Evolutionary conservation across 1,140 invertebrate species (phyloP).

Genomic region (Heliconius congener): DNA sequence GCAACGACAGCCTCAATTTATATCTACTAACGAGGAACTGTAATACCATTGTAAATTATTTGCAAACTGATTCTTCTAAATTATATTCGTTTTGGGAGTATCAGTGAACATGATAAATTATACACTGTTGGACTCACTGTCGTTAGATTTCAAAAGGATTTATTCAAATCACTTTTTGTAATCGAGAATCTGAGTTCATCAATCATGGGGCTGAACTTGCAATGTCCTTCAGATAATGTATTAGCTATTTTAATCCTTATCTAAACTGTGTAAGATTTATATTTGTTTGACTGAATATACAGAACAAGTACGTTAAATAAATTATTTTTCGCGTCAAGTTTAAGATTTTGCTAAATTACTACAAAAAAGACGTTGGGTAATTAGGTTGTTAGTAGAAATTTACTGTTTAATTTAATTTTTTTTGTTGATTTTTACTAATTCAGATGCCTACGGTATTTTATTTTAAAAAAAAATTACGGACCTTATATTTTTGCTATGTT

Average conservation of each 20-base stretch:
- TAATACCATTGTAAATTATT: conserved; percentile 3
- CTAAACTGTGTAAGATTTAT: neutral
- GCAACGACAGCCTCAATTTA: neutral
- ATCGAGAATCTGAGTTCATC: conserved; percentile 26
- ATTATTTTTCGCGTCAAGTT: conserved; percentile 10
- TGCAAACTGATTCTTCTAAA: conserved; percentile 10
- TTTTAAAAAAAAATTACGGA: too few relatives aligned
- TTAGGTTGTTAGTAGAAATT: neutral
- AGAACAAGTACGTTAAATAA: conserved; percentile 14
- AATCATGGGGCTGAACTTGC: conserved; percentile 23
- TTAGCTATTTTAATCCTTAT: neutral
- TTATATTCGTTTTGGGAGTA: neutral
- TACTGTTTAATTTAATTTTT: neutral
- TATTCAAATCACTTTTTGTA: conserved; percentile 31
- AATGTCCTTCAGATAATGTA: neutral
- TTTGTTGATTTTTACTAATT: neutral
- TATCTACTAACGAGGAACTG: neutral
- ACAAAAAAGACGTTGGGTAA: neutral
- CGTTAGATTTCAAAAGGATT: conserved; percentile 32
- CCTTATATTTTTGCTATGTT: too few relatives aligned
- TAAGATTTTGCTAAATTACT: neutral
- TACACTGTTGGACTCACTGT: conserved; percentile 23
- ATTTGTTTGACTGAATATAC: neutral
- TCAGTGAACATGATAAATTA: conserved; percentile 26
- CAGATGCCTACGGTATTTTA: too few relatives aligned